Evolutionary conservation across 2,888 invertebrate genomes (phyloP), one percentile per base, ranked within the genome.

Genomic region (Iphiclides podalirius): DNA sequence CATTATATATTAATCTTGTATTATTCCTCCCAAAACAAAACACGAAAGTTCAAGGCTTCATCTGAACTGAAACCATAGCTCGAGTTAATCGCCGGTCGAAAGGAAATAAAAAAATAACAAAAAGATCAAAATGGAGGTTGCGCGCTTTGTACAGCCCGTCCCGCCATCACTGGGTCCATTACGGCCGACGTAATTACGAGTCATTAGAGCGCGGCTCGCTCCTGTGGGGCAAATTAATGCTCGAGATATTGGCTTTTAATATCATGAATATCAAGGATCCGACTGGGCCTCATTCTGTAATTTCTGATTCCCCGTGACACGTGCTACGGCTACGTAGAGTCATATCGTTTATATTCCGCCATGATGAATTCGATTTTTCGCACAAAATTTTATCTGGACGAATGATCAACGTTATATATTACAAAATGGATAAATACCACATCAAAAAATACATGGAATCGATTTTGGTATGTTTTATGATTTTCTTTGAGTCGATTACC

Each of bases 111-210:
- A 64, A 64, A 55, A 57, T 63, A 63, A 72, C 67, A 66, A 60
- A 66, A 70, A 72, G 73, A 70, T 68, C 71, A 75, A 79, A 77
- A 79, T 79, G 76, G 72, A 70, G 72, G 75, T 68, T 65, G 57
- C 60, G 64, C 54, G 72, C 81, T 82, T 85, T 85, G 84, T 78
- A 78, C 75, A 63, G 70, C 66, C 82, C 80, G 79, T 37, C 48
- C 49, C 43, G 43, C 76, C 76, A 77, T 79, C 74, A 72, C 75
- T 54, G 75, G 67, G 72, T 75, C 84, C 79, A 85, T 86, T 85
- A 85, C 84, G 63, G 52, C 59, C 64, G 56, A 64, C 75, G 82
- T 84, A 85, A 87, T 87, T 86, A 84, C 79, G 72, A 72, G 81
- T 82, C 84, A 86, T 87, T 87, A 87, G 44, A 16, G n/a, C 35